Base-by-base conservation (phyloP, 1,140 invertebrate genomes). In the Drosophila pallidifrons region DNA sequence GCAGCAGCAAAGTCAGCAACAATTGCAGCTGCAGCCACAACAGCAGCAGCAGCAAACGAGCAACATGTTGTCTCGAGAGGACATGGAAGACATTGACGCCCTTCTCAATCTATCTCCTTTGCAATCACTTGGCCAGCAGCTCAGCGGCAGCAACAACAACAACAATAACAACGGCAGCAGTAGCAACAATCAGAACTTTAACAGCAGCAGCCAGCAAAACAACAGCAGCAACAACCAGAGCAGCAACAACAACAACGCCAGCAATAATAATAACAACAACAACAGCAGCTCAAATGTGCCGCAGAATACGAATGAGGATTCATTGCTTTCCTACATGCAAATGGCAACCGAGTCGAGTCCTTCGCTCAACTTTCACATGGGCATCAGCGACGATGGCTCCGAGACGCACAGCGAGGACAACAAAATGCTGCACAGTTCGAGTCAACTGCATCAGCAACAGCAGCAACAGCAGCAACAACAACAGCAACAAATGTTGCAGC, bases 281-380 rank as follows among this genome's bases (percentile, higher is more conserved):
- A 87, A 69, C 20, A 75, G 60, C 52, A 82, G 25, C 25, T 72
- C 73, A 4, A 79, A 71, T 70, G 76, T 69, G 1, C 85, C 79
- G 0, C 82, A 82, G 20, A 79, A 91, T 7, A 81, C 81, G 10
- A 92, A 91, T 20, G 91, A 92, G 45, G 91, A 92, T 16, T 92
- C 88, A 1, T 58, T 92, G 54, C 61, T 92, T 0, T 87, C 88
- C 7, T 92, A 91, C 51, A 91, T 92, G 91, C 91, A 92, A 76
- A 82, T 92, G 82, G 78, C 91, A 16, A 83, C 91, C 3, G 90
- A 91, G 52, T 81, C 91, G 20, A 91, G 76, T 75, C 77, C 91
- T 1, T 90, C 86, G 2, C 75, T 92, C 13, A 91, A 92, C 65
- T 92, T 92, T 11, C 82, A 79, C 47, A 91, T 92, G 79, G 88